Evolutionary conservation across 2,888 invertebrate species (phyloP), one percentile per base, ranked within the genome.

Genomic region (Watsonalla binaria): DNA sequence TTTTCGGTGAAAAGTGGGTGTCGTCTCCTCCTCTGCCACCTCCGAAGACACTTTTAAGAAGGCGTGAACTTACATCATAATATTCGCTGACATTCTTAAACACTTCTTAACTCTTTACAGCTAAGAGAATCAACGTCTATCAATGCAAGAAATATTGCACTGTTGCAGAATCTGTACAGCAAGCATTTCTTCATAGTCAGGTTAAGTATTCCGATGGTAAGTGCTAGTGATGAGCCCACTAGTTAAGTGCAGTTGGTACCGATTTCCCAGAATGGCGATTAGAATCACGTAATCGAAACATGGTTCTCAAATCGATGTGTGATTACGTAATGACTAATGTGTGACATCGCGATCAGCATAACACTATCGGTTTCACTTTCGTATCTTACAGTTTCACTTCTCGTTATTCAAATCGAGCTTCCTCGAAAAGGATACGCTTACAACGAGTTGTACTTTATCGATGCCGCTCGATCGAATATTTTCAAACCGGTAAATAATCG

Each of bases 311-410:
- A 70, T 73, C 70, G 65, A 72, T 68, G 62, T 66, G 65, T 70
- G 78, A 72, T 83, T 84, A 78, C 77, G 75, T 76, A 84, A 88
- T 11, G 42, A 42, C 42, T 11, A 37, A 42, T 52, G 47, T 63
- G 70, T 65, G 76, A 78, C 82, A 77, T 81, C 80, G 76, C 74
- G 72, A 72, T 68, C 72, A 71, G 72, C 73, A 77, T 78, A 49
- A 35, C 37, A 6, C 37, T 74, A 65, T 69, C 77, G 81, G 84
- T 88, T 88, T 89, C 90, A 89, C 89, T 89, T 89, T 89, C 82
- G 76, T 84, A 82, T 84, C 79, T 81, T 86, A 86, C 79, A 74
- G 77, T 84, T 84, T 80, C 68, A 61, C 42, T 42, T 42, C 11
- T 11, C 42, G 42, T 42, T 42, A 42, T 11, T 42, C 42, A 11